phyloP scores from a whole-genome alignment of 2,888 invertebrate species.

The Drosophila seclusa region DNA sequence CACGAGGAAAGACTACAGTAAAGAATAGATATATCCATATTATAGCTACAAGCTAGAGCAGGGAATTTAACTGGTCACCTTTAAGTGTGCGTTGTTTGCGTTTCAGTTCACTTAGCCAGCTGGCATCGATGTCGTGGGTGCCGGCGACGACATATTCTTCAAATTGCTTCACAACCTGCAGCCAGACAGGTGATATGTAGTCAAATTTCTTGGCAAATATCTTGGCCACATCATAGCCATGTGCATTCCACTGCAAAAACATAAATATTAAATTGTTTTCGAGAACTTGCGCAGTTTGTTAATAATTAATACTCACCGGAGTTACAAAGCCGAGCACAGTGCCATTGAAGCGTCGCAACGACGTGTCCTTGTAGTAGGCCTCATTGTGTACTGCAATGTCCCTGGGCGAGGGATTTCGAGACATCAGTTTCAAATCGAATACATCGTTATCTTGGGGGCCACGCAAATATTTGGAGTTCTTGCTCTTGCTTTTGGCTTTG shows the following conservation, averaged over 20 bases:
- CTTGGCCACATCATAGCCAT: slow-evolving; percentile 97
- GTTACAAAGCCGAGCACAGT: slow-evolving; percentile 96
- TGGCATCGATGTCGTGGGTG: slow-evolving; percentile 93
- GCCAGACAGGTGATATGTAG: slow-evolving; percentile 97
- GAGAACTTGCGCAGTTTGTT: neutral
- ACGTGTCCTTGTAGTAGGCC: slow-evolving; percentile 90
- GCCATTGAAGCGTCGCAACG: slow-evolving; percentile 88
- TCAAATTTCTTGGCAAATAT: slow-evolving; percentile 95
- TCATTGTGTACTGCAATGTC: slow-evolving; percentile 92
- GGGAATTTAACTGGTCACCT: slow-evolving; percentile 28
- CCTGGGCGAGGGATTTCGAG: slow-evolving; percentile 87
- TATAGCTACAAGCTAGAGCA: neutral
- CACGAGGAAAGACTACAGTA: slow-evolving; percentile 91
- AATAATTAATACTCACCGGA: slow-evolving; percentile 87
- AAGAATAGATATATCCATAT: slow-evolving; percentile 64
- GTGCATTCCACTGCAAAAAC: slow-evolving; percentile 93
- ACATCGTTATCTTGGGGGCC: slow-evolving; percentile 89
- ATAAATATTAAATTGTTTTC: neutral
- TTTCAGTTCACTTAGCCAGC: slow-evolving; percentile 91
- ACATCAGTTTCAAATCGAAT: slow-evolving; percentile 89
- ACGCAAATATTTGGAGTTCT: slow-evolving; percentile 77
- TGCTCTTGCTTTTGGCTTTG: slow-evolving; percentile 74
- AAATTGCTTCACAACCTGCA: slow-evolving; percentile 90
- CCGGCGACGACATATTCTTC: slow-evolving; percentile 89
- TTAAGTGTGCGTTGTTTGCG: slow-evolving; percentile 80